Evolutionary conservation across 2,888 invertebrate species (phyloP), one percentile per base, ranked within the genome.

Genomic region (Cremastinae sp.): DNA sequence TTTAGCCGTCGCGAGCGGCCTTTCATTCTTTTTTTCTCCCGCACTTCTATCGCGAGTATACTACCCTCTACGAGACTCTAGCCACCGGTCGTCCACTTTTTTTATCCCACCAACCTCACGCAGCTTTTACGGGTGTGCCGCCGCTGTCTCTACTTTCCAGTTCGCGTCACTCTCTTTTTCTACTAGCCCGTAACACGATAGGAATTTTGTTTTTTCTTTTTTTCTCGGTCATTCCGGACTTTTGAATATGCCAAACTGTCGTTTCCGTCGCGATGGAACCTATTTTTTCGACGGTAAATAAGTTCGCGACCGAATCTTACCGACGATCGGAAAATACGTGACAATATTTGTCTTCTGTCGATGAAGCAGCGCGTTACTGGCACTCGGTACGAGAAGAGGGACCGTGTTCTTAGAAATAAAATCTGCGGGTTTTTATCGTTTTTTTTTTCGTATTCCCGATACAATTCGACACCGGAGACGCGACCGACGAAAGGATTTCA

Each of bases 401-500:
- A 5, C 2, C 28, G n/a, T 16, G 34, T 36, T 45, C 16, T 18
- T 14, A 10, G 20, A 18, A 14, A 49, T 34, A 34, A 51, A 41
- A 41, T 41, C 4, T 12, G n/a, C 41, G 8, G 8, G 8, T 41
- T 41, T 54, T n/a, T n/a, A n/a, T 22, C 34, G 28, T 8, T 45
- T 54, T 4, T 43, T n/a, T n/a, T n/a, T n/a, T n/a, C n/a, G n/a
- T n/a, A n/a, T n/a, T n/a, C n/a, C n/a, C n/a, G n/a, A n/a, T n/a
- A n/a, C n/a, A n/a, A n/a, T n/a, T n/a, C n/a, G 28, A 64, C 18
- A 4, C 41, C 36, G 20, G 36, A 22, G 41, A 14, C 22, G 51
- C 41, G 28, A 14, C 51, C 62, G 38, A 41, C 22, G 9, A 49
- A 53, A 38, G 51, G 38, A 47, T 64, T 38, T 38, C 18, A 49